phyloP scores from a whole-genome alignment of 2,888 invertebrate genomes.

The Zaprionus bogoriensis region DNA sequence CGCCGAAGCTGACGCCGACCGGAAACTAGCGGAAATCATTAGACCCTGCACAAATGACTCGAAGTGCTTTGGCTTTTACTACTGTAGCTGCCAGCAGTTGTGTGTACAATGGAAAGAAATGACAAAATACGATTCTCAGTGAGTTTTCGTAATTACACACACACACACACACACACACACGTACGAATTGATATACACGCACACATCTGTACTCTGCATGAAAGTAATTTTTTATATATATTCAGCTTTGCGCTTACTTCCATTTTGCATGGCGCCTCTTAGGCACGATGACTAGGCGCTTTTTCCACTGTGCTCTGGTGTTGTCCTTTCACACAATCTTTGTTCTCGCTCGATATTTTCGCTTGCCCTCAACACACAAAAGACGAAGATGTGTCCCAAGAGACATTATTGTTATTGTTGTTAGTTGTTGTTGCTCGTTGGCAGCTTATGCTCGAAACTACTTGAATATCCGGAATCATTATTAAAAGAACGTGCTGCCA shows the following conservation, averaged over 20 bases:
- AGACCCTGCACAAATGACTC: slow-evolving; percentile 72
- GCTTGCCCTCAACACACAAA: slow-evolving; percentile 45
- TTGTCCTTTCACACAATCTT: slow-evolving; percentile 25
- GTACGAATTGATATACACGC: too few relatives aligned
- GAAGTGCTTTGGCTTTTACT: slow-evolving; percentile 48
- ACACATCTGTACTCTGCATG: too few relatives aligned
- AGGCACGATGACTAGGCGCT: too few relatives aligned
- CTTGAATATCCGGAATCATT: slow-evolving; percentile 77
- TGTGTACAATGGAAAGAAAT: slow-evolving; percentile 41
- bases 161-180: too few relatives aligned
- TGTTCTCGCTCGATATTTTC: slow-evolving; percentile 50
- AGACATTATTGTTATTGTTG: slow-evolving; percentile 58
- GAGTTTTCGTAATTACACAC: too few relatives aligned
- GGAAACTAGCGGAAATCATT: slow-evolving; percentile 75
- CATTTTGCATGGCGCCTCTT: too few relatives aligned
- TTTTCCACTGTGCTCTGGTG: slow-evolving; percentile 41
- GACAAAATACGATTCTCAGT: neutral
- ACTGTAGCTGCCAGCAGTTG: slow-evolving; percentile 41
- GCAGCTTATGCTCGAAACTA: slow-evolving; percentile 70
- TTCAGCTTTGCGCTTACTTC: too few relatives aligned
- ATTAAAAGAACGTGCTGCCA: slow-evolving; percentile 65
- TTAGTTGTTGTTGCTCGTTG: slow-evolving; percentile 43
- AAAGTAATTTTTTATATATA: too few relatives aligned
- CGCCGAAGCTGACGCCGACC: slow-evolving; percentile 42
- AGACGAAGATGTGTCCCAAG: slow-evolving; percentile 41